A percentile compares a stretch with the other conserved stretches of the same genome.
These are phyloP conservation scores for Silurus asotus DNA, from an alignment of 2,113 vertebrate genomes.

Conservation along the genomic window DNA sequence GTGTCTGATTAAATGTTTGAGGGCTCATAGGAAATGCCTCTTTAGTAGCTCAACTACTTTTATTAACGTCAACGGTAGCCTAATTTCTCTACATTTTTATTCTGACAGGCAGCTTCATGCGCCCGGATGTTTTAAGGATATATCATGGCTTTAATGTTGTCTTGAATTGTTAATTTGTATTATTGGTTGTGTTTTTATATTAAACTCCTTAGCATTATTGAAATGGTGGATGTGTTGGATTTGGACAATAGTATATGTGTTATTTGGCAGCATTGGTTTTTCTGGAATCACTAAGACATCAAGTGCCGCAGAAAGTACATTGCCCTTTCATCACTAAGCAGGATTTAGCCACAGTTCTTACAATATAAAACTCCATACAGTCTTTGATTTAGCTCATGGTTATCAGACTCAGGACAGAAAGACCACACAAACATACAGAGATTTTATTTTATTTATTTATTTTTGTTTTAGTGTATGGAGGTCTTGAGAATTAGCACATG, in stretches of 20 bases:
- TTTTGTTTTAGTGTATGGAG: neutral
- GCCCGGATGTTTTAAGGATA: neutral
- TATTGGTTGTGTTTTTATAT: neutral
- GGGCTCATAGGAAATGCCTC: slow-evolving; percentile 33
- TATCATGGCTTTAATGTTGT: neutral
- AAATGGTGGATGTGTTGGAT: neutral
- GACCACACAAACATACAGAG: neutral
- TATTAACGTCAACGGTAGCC: slow-evolving; percentile 21
- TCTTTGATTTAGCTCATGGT: neutral
- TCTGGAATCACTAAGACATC: neutral
- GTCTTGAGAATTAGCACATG: neutral
- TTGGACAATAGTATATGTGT: neutral
- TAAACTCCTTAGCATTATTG: neutral
- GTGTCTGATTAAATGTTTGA: slow-evolving; percentile 43
- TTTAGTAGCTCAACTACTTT: slow-evolving; percentile 23
- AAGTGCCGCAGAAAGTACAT: neutral
- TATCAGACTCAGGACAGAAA: neutral
- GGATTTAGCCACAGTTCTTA: neutral
- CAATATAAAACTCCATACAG: neutral
- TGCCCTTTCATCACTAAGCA: neutral
- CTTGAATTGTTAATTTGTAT: neutral
- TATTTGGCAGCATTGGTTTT: neutral
- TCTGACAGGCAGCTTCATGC: neutral
- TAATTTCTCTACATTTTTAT: slow-evolving; percentile 30
- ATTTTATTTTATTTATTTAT: neutral